A percentile compares a stretch with the other conserved stretches of the same genome.
Evolutionary conservation across 2,797 vertebrate genomes (phyloP).

Genomic region (Cossypha niveicapilla): DNA sequence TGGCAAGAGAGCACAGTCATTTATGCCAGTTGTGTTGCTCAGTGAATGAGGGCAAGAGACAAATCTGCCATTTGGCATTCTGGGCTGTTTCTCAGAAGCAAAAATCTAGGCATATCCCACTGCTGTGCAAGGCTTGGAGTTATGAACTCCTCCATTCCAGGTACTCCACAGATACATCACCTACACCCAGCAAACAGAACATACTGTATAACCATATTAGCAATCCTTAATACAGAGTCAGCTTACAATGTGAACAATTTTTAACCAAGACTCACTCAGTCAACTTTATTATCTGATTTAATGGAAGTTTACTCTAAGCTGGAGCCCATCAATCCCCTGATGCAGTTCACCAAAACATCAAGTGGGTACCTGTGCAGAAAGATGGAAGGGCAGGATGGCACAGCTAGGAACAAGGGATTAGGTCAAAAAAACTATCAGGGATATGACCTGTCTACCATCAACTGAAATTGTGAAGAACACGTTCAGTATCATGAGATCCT

Average conservation of each 20-base stretch:
- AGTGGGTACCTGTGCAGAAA: background rate
- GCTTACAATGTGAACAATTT: background rate
- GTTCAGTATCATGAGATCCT: background rate
- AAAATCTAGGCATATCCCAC: background rate
- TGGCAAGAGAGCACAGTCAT: fast-evolving
- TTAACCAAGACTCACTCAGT: background rate
- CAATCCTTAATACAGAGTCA: background rate
- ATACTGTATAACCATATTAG: background rate
- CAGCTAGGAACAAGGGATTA: background rate
- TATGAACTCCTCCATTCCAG: background rate
- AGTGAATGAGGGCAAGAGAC: background rate
- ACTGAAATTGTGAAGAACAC: background rate
- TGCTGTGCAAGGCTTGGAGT: background rate
- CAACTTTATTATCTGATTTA: background rate
- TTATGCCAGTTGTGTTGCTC: fast-evolving
- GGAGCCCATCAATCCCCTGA: background rate
- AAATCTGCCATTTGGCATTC: background rate
- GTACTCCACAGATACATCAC: background rate
- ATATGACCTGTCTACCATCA: background rate
- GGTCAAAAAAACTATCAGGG: background rate
- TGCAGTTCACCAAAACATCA: background rate
- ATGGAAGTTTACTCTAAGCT: background rate
- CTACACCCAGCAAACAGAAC: background rate
- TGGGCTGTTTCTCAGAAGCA: background rate
- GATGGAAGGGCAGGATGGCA: background rate